phyloP scores from a whole-genome alignment of 2,888 invertebrate species.

The Thymelicus lineola region DNA sequence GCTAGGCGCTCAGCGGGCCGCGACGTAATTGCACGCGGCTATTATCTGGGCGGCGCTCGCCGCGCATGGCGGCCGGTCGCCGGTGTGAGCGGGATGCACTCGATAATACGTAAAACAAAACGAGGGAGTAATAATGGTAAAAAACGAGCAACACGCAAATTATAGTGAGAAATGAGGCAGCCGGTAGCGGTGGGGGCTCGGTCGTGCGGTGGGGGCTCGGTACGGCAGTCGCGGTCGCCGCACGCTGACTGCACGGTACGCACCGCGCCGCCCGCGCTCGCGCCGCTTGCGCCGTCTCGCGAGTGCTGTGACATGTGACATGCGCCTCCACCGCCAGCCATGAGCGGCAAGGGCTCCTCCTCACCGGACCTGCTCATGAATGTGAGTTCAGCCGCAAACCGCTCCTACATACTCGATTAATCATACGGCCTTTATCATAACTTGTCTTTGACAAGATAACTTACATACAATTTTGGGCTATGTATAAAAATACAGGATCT shows the following conservation, averaged over 20 bases:
- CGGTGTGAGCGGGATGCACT: constrained; percentile 85
- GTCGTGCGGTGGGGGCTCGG: constrained; percentile 68
- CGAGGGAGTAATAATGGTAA: constrained; percentile 85
- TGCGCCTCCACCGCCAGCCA: constrained; percentile 72
- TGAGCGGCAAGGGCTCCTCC: constrained; percentile 81
- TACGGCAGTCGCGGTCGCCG: constrained; percentile 79
- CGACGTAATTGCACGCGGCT: constrained; percentile 79
- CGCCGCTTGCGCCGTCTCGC: constrained; percentile 55
- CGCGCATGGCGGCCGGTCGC: constrained; percentile 84
- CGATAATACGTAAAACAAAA: constrained; percentile 85
- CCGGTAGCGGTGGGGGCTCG: constrained; percentile 83
- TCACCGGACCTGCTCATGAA: constrained; percentile 85
- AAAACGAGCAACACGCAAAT: constrained; percentile 85
- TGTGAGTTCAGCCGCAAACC: constrained; percentile 70
- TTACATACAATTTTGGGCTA: background rate
- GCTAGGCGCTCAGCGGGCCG: constrained; percentile 48
- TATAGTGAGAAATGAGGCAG: constrained; percentile 85
- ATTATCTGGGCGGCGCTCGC: constrained; percentile 83
- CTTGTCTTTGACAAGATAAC: background rate
- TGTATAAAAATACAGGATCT: background rate
- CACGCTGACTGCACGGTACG: constrained; percentile 66
- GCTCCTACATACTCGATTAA: constrained; percentile 39
- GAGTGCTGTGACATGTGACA: constrained; percentile 80
- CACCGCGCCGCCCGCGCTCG: constrained; percentile 62
- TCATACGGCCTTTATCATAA: background rate